Evolutionary conservation across 2,113 vertebrate species (phyloP).

Genomic region (Tangachromis dhanisi): DNA sequence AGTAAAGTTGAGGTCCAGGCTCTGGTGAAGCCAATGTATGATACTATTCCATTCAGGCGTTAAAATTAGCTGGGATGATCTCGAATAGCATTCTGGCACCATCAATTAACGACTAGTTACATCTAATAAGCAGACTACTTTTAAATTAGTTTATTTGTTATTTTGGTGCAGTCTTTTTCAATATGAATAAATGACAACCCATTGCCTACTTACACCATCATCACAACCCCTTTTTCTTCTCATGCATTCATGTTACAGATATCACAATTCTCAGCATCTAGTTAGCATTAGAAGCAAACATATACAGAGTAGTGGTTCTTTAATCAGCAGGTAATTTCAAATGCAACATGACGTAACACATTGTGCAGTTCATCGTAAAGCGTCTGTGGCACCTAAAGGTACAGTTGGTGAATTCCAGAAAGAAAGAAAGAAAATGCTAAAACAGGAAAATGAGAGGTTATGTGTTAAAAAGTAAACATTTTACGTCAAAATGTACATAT

Average conservation of each 20-base stretch:
- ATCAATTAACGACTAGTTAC: neutral
- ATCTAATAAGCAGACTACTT: neutral
- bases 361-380: neutral
- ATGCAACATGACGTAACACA: neutral
- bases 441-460: neutral
- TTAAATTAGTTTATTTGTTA: neutral
- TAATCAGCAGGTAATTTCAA: neutral
- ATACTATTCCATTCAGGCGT: neutral
- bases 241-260: neutral
- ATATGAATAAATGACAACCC: neutral
- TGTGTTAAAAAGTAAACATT: neutral
- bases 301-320: neutral
- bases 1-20: neutral
- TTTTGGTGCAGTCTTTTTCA: neutral
- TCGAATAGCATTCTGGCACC: neutral
- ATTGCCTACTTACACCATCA: neutral
- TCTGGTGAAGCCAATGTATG: neutral
- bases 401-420: neutral
- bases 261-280: neutral
- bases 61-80: neutral
- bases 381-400: neutral
- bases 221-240: neutral
- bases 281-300: neutral
- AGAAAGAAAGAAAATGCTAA: neutral
- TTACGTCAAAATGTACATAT: neutral